These are phyloP conservation scores for Chrysolina oricalcia DNA, from an alignment of 2,888 invertebrate genomes.

Conservation along the genomic window DNA sequence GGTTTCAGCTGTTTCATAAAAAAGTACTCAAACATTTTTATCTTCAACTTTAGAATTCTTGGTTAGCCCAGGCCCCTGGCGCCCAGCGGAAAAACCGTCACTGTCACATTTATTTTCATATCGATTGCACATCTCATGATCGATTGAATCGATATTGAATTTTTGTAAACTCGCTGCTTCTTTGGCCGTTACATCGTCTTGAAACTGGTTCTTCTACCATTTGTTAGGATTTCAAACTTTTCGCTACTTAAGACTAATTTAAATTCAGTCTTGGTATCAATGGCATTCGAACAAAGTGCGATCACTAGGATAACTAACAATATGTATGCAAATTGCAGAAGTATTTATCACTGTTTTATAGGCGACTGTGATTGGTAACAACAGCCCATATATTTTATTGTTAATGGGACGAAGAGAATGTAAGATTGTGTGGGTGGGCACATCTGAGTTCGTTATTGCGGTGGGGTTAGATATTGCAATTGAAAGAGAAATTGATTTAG, in stretches of 20 bases:
- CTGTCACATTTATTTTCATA: too few relatives aligned
- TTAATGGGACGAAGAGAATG: conserved; percentile 46
- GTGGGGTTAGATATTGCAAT: conserved; percentile 19
- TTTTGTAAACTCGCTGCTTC: too few relatives aligned
- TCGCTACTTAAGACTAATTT: conserved; percentile 58
- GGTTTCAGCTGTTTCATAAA: too few relatives aligned
- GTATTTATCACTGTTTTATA: conserved; percentile 64
- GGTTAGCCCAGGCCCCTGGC: too few relatives aligned
- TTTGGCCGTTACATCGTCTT: too few relatives aligned
- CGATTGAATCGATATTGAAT: too few relatives aligned
- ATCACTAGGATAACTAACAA: conserved; percentile 64
- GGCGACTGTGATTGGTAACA: conserved; percentile 56
- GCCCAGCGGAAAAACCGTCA: too few relatives aligned
- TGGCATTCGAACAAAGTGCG: conserved; percentile 61
- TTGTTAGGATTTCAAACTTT: conserved; percentile 9
- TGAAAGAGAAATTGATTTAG: background rate
- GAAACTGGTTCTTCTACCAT: background rate
- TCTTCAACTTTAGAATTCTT: too few relatives aligned
- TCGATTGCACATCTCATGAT: too few relatives aligned
- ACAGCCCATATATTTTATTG: conserved; percentile 50
- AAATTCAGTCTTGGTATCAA: conserved; percentile 63
- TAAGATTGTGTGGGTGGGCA: conserved; percentile 40
- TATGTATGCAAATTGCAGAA: conserved; percentile 64
- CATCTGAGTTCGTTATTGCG: conserved; percentile 29
- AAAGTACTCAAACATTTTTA: too few relatives aligned